Evolutionary conservation across 2,888 invertebrate species (phyloP).

Genomic region (Sinohyriopsis cumingii): DNA sequence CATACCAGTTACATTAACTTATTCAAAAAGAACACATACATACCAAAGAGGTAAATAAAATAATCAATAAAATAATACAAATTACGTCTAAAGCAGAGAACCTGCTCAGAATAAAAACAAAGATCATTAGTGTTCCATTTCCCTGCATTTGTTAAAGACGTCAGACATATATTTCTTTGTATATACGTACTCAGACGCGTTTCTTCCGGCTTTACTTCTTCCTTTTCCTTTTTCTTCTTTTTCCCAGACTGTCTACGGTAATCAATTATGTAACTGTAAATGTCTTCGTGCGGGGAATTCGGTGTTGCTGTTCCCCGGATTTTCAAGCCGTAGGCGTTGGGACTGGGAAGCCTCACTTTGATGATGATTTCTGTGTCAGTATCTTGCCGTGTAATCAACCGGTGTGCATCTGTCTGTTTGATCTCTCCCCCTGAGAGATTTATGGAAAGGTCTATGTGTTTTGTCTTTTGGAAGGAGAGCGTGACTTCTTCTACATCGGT

Average conservation of each 20-base stretch:
- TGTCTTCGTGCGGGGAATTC: conserved; percentile 29
- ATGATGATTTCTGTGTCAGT: conserved; percentile 30
- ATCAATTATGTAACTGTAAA: conserved; percentile 44
- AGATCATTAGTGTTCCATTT: no score
- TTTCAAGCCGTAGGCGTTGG: conserved; percentile 37
- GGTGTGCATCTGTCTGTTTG: conserved; percentile 38
- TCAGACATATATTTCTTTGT: no score
- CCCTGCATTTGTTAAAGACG: no score
- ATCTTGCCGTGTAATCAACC: conserved; percentile 32
- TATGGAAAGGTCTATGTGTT: conserved; percentile 41
- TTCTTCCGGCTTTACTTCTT: neutral
- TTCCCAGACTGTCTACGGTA: conserved; percentile 27
- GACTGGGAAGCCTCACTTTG: conserved; percentile 36
- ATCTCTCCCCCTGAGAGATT: conserved; percentile 43
- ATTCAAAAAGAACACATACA: no score
- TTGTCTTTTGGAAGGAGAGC: conserved; percentile 35
- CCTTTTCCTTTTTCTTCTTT: conserved; percentile 12
- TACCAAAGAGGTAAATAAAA: no score
- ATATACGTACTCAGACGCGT: no score
- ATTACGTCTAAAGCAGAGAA: no score
- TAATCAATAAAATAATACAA: no score
- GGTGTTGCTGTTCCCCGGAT: conserved; percentile 31
- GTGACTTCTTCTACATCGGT: conserved; percentile 40
- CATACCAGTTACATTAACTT: no score
- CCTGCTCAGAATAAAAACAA: no score